These are phyloP conservation scores for Steinernema feltiae DNA, from an alignment of 1,140 invertebrate genomes.

Conservation along the genomic window DNA sequence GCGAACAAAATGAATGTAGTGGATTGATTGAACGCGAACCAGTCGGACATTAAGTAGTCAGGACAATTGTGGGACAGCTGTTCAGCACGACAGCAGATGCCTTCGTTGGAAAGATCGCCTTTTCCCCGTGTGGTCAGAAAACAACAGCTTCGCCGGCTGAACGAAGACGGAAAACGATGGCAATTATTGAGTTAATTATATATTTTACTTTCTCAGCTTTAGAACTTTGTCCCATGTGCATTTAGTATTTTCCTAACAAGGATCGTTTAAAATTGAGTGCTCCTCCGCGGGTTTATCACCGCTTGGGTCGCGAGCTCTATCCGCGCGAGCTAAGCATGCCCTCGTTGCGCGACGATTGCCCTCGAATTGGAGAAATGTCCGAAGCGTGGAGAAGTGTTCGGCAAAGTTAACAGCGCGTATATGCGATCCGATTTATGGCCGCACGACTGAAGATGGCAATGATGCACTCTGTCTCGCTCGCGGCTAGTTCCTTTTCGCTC, in stretches of 20 bases:
- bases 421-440: slow-evolving; percentile 15
- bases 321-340: not conserved
- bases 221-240: slow-evolving; percentile 7
- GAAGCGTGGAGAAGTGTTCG: slow-evolving; percentile 8
- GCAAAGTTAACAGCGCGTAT: slow-evolving; percentile 13
- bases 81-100: not conserved
- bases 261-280: not conserved
- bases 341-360: slow-evolving; percentile 5
- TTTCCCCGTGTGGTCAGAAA: slow-evolving; percentile 6
- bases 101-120: slow-evolving; percentile 5
- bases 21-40: not conserved
- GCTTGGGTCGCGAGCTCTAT: not conserved
- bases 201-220: slow-evolving; percentile 15
- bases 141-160: not conserved
- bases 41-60: not conserved
- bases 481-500: not conserved
- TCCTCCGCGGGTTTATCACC: not conserved
- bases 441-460: slow-evolving; percentile 11
- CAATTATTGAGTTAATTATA: slow-evolving; percentile 16
- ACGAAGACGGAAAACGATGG: slow-evolving; percentile 8
- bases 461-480: slow-evolving; percentile 10
- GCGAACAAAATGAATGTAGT: not conserved
- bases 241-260: slow-evolving; percentile 6
- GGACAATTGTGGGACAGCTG: slow-evolving; percentile 13
- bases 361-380: slow-evolving; percentile 11